These are phyloP conservation scores for Pheosia tremula DNA, from an alignment of 2,888 invertebrate genomes.

Conservation along the genomic window DNA sequence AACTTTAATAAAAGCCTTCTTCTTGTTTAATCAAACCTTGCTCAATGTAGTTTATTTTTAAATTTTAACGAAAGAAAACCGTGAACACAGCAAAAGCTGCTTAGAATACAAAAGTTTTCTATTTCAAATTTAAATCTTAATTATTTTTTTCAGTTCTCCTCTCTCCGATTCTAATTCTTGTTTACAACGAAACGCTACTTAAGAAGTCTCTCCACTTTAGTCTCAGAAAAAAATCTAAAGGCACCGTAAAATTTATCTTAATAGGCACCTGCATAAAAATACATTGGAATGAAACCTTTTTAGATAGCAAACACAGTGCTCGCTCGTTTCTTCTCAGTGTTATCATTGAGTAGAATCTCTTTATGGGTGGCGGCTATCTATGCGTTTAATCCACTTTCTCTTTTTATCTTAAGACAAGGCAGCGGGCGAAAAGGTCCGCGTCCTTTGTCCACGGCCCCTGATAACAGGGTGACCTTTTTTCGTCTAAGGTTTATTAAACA, in stretches of 20 bases:
- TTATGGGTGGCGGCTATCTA: conserved; percentile 62
- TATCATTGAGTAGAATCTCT: conserved; percentile 43
- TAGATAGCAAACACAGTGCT: conserved; percentile 43
- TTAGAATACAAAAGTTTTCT: background rate
- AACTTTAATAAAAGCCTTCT: too few species aligned
- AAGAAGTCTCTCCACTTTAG: conserved; percentile 26
- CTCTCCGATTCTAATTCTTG: conserved; percentile 20
- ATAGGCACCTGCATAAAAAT: conserved; percentile 52
- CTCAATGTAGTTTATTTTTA: too few species aligned
- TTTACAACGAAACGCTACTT: conserved; percentile 20
- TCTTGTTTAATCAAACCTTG: too few species aligned
- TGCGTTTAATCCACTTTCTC: conserved; percentile 79
- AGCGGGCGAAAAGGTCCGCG: conserved; percentile 62
- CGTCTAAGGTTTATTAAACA: conserved; percentile 67
- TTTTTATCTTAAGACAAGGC: conserved; percentile 73
- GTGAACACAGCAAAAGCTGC: too few species aligned
- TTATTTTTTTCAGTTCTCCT: background rate
- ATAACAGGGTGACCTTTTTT: conserved; percentile 66
- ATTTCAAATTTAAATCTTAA: background rate
- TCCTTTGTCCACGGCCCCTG: conserved; percentile 68
- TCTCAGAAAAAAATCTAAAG: conserved; percentile 35
- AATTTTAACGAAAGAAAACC: too few species aligned
- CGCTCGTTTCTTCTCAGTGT: conserved; percentile 34
- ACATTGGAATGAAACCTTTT: conserved; percentile 49
- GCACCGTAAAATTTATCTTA: conserved; percentile 49